Percentiles rank a stretch among this genome's conserved stretches.
Conservation (phyloP, 2,888 invertebrate genomes). For the Limnephilus rhombicus region DNA sequence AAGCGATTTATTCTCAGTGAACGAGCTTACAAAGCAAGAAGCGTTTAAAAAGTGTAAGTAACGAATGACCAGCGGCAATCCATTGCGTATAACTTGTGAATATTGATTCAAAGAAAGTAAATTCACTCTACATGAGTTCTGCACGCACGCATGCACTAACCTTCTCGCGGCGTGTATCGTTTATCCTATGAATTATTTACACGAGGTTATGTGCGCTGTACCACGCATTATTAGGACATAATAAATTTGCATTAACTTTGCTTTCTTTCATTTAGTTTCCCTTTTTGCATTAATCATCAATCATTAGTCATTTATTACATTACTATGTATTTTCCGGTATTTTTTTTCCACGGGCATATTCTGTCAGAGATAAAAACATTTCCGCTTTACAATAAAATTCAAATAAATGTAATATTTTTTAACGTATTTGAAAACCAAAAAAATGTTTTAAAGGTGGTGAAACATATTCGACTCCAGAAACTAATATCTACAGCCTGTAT, state of each 20-base stretch:
- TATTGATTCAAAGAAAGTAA: not conserved
- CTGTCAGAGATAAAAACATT: too few relatives aligned
- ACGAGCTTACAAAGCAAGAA: not conserved
- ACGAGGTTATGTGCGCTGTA: not conserved
- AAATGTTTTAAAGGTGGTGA: too few relatives aligned
- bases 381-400: too few relatives aligned
- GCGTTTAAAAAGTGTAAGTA: not conserved
- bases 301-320: too few relatives aligned
- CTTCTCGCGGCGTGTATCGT: not conserved
- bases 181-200: not conserved
- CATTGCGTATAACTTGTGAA: not conserved
- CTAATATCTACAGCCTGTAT: too few relatives aligned
- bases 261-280: not conserved
- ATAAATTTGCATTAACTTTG: not conserved
- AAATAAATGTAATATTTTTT: too few relatives aligned
- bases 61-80: not conserved
- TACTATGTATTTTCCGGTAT: too few relatives aligned
- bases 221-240: not conserved
- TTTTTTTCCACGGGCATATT: too few relatives aligned
- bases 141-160: not conserved
- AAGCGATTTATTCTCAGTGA: not conserved
- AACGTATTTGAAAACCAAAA: too few relatives aligned
- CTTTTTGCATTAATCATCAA: not conserved
- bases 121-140: not conserved
- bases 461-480: too few relatives aligned